Conservation (phyloP, 37 sponge, comb jelly and placozoan species). For the Bolinopsis microptera region DNA sequence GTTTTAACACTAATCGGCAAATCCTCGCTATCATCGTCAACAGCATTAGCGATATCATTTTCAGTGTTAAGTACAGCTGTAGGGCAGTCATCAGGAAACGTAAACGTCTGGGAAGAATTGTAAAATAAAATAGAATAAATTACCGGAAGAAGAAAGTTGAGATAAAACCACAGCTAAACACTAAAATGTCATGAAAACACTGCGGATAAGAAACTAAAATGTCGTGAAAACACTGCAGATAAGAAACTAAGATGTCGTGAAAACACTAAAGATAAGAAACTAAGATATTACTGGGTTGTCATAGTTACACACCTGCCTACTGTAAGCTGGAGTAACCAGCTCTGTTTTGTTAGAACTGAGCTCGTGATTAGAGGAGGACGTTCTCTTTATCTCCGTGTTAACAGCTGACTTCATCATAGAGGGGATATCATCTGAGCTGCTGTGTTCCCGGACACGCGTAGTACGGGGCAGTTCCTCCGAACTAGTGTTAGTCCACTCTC, state of each 20-base stretch:
- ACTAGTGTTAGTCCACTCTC: background rate
- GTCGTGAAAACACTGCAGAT: too few species aligned
- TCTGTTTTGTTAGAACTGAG: background rate
- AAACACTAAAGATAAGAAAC: too few species aligned
- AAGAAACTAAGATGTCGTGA: too few species aligned
- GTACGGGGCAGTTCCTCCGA: background rate
- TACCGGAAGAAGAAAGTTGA: too few species aligned
- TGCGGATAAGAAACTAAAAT: too few species aligned
- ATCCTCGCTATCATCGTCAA: constrained; percentile 14
- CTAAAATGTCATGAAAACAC: too few species aligned
- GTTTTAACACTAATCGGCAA: background rate
- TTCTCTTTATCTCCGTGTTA: background rate
- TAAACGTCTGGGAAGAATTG: constrained; percentile 48
- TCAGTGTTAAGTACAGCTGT: background rate
- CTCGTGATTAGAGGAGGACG: background rate
- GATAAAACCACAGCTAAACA: too few species aligned
- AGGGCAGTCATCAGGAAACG: constrained; percentile 14
- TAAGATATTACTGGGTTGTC: too few species aligned
- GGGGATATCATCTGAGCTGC: background rate
- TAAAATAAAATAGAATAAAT: too few species aligned
- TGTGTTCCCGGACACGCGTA: constrained; percentile 46
- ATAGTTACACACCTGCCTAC: background rate
- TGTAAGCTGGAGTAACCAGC: background rate
- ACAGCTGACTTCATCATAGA: constrained; percentile 46
- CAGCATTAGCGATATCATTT: background rate